Percentiles rank a stretch among this genome's conserved stretches.
These are phyloP conservation scores for Mastomys coucha DNA, from an alignment of 2,113 vertebrate genomes.

Conservation along the genomic window DNA sequence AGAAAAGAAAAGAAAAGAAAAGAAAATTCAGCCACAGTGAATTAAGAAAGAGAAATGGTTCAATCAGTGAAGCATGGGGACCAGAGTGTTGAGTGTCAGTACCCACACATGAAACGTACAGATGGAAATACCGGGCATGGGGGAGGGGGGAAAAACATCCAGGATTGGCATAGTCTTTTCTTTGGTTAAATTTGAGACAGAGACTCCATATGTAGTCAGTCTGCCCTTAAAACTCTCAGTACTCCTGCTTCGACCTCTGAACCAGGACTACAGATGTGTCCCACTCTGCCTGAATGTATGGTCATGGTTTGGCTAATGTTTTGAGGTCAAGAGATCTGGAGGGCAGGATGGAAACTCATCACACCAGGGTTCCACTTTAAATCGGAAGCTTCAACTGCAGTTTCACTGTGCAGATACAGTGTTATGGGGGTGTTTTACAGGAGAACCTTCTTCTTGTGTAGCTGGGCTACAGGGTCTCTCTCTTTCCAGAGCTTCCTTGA, in stretches of 20 bases:
- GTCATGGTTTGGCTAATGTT: background rate
- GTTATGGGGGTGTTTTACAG: too few species aligned
- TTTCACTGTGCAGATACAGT: background rate
- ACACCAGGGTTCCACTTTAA: background rate
- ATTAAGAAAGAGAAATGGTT: constrained; percentile 9
- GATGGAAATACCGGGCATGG: too few species aligned
- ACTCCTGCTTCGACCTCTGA: background rate
- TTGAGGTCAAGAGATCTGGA: background rate
- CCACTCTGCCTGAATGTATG: rapidly evolving
- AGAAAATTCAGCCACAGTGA: background rate
- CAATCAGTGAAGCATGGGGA: background rate
- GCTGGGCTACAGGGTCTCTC: background rate
- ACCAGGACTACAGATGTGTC: too few species aligned
- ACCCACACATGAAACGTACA: background rate
- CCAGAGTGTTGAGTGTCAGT: background rate
- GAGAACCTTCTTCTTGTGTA: rapidly evolving
- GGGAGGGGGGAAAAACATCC: background rate
- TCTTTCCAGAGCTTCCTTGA: background rate
- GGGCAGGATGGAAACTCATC: background rate
- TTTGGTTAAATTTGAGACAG: background rate
- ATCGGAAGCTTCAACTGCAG: background rate
- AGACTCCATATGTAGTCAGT: background rate
- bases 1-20: too few species aligned
- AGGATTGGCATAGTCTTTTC: background rate
- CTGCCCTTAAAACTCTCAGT: too few species aligned